These are phyloP conservation scores for Muntiacus muntjak DNA, from an alignment of 2,113 vertebrate species.

Conservation along the genomic window DNA sequence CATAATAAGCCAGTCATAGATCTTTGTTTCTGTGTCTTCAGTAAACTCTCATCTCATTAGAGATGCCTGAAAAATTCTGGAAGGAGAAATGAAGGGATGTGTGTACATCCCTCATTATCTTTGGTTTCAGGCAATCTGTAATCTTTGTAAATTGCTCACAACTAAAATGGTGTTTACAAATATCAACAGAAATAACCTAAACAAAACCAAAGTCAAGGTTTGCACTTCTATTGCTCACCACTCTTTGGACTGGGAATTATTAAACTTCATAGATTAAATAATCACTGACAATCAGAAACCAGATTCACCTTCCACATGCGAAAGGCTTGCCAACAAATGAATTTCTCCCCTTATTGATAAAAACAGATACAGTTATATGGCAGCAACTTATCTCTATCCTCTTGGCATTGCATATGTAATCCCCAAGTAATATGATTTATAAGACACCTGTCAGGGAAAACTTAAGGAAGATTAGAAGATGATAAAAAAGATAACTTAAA, in stretches of 20 bases:
- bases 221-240: neutral
- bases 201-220: neutral
- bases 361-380: neutral
- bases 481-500: neutral
- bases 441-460: neutral
- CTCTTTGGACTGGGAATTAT: neutral
- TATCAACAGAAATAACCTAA: neutral
- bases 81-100: neutral
- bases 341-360: neutral
- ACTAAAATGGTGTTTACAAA: neutral
- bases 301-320: neutral
- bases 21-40: neutral
- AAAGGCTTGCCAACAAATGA: neutral
- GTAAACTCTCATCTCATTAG: neutral
- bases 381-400: neutral
- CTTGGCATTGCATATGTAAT: neutral
- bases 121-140: neutral
- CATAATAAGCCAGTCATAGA: neutral
- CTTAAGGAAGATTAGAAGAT: neutral
- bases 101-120: neutral
- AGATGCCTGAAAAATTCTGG: neutral
- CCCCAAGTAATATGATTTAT: neutral
- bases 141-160: slow-evolving; percentile 3
- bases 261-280: neutral
- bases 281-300: neutral